Percentiles rank a stretch among this genome's conserved stretches.
Conservation (phyloP, 2,797 vertebrate species). For the Nothura maculosa region DNA sequence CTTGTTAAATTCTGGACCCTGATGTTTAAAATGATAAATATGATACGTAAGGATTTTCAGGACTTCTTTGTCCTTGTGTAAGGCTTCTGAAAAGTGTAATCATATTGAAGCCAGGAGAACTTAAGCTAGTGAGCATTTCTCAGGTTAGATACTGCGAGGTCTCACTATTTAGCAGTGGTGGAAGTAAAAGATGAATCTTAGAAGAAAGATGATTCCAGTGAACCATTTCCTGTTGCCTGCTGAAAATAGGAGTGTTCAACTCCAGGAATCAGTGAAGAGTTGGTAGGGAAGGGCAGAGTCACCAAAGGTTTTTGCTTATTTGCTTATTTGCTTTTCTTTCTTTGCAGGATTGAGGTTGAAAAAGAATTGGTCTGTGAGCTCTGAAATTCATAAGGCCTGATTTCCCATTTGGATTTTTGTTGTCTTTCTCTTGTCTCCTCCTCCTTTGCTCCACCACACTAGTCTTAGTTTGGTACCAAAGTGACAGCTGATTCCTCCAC, state of each 20-base stretch:
- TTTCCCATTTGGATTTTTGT: neutral
- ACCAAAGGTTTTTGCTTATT: neutral
- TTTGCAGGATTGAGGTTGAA: neutral
- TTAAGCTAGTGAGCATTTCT: neutral
- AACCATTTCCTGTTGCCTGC: neutral
- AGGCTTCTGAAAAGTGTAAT: neutral
- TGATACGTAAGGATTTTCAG: neutral
- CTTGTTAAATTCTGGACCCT: accelerated
- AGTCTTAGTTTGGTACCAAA: neutral
- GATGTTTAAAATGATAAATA: neutral
- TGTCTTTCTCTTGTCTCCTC: neutral
- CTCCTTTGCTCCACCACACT: neutral
- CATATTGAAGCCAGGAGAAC: neutral
- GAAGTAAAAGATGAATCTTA: neutral
- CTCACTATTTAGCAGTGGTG: accelerated
- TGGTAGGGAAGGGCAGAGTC: neutral
- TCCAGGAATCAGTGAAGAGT: neutral
- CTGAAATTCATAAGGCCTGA: neutral
- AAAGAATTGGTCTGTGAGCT: neutral
- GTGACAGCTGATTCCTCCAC: neutral
- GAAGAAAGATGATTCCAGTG: neutral
- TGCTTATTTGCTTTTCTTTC: neutral
- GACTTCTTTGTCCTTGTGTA: neutral
- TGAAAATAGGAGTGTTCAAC: neutral
- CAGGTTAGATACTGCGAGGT: neutral